Evolutionary conservation across 92 coral and sea anemone genomes (phyloP).

Genomic region (Phymanthus crucifer): DNA sequence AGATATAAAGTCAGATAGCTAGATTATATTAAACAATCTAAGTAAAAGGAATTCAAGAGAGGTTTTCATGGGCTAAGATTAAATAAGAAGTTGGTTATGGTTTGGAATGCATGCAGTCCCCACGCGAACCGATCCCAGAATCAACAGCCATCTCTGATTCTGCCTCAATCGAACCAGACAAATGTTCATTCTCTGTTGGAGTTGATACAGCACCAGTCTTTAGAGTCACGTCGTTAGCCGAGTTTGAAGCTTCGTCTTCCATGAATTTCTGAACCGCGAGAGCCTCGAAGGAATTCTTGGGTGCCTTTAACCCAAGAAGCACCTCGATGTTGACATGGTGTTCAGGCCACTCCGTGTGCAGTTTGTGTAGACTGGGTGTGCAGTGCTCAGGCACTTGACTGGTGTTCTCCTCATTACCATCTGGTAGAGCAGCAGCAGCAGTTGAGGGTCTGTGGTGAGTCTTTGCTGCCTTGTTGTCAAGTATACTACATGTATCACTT

Average conservation of each 20-base stretch:
- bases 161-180: not conserved
- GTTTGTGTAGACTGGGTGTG: not conserved
- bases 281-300: not conserved
- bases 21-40: not conserved
- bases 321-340: no score
- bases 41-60: not conserved
- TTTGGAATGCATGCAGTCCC: not conserved
- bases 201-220: not conserved
- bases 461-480: no score
- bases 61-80: not conserved
- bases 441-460: no score
- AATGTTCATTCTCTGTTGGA: not conserved
- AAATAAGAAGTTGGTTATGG: not conserved
- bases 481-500: no score
- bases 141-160: no score
- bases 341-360: not conserved
- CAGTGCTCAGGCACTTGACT: not conserved
- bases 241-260: not conserved
- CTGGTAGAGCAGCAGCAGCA: not conserved
- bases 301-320: no score
- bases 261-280: not conserved
- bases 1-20: not conserved
- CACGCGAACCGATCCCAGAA: no score
- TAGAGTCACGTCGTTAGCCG: not conserved
- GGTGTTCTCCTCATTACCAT: no score